Conservation (phyloP, 2,888 invertebrate genomes). For the Thelaira solivaga region DNA sequence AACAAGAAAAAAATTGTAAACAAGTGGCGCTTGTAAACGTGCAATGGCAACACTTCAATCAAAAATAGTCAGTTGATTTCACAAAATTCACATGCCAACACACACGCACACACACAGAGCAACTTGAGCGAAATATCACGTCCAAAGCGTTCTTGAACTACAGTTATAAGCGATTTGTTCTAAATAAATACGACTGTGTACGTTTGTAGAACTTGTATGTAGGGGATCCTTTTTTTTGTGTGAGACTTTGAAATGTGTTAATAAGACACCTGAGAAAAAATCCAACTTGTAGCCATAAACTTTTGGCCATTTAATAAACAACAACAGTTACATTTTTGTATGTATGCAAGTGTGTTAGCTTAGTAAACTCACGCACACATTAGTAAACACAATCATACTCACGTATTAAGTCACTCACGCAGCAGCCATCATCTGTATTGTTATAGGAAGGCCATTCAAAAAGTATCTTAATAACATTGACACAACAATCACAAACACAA, state of each 20-base stretch:
- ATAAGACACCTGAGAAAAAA: neutral
- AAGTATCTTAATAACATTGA: too few relatives aligned
- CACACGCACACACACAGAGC: neutral
- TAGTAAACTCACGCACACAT: neutral
- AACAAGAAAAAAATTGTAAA: constrained; percentile 22
- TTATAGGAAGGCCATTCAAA: too few relatives aligned
- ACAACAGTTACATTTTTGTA: neutral
- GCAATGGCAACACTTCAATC: constrained; percentile 59
- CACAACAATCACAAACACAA: too few relatives aligned
- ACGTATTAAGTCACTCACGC: too few relatives aligned
- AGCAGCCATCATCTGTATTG: too few relatives aligned
- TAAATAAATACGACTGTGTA: neutral
- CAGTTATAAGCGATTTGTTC: constrained; percentile 14
- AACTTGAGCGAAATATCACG: constrained; percentile 66
- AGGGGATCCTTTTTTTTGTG: constrained; percentile 46
- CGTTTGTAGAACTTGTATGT: neutral
- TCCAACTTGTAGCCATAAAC: constrained; percentile 29
- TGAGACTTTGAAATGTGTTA: constrained; percentile 26
- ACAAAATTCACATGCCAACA: neutral
- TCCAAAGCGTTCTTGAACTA: constrained; percentile 64
- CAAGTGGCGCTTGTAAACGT: constrained; percentile 61
- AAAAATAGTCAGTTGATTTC: constrained; percentile 35
- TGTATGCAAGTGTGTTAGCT: too few relatives aligned
- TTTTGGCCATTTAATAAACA: constrained; percentile 21
- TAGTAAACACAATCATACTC: too few relatives aligned